These are phyloP conservation scores for Ctenodactylus gundi DNA, from an alignment of 2,113 vertebrate species.

Conservation along the genomic window DNA sequence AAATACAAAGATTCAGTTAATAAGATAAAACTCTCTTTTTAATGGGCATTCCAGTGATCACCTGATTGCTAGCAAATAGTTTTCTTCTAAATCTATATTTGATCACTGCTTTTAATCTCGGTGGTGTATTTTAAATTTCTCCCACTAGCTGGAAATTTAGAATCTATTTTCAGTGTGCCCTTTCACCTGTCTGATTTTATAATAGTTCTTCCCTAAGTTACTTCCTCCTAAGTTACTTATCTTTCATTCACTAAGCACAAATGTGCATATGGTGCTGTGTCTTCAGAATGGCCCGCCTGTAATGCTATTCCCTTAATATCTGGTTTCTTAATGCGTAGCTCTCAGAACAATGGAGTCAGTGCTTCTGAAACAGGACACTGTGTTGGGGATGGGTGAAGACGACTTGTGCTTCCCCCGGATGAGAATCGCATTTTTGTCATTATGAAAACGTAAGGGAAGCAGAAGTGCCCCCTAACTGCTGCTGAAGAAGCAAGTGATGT, in stretches of 20 bases:
- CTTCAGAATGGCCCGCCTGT: not conserved
- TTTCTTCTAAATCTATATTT: not conserved
- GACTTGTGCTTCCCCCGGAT: not conserved
- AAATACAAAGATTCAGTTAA: not conserved
- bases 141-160: not conserved
- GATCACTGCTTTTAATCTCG: not conserved
- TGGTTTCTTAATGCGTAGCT: not conserved
- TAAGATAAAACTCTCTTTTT: not conserved
- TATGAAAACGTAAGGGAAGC: not conserved
- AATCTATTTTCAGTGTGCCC: not conserved
- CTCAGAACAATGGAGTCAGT: not conserved
- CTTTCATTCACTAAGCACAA: not conserved
- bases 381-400: not conserved
- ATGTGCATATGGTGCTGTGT: too few species aligned
- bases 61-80: not conserved
- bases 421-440: too few species aligned
- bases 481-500: not conserved
- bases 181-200: not conserved
- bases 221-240: not conserved
- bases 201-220: not conserved
- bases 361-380: not conserved
- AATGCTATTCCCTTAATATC: not conserved
- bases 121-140: not conserved
- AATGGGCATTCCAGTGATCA: not conserved
- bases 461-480: not conserved